A percentile compares a stretch with the other conserved stretches of the same genome.
Evolutionary conservation across 2,888 invertebrate genomes (phyloP).

Genomic region (Cataglyphis livida): DNA sequence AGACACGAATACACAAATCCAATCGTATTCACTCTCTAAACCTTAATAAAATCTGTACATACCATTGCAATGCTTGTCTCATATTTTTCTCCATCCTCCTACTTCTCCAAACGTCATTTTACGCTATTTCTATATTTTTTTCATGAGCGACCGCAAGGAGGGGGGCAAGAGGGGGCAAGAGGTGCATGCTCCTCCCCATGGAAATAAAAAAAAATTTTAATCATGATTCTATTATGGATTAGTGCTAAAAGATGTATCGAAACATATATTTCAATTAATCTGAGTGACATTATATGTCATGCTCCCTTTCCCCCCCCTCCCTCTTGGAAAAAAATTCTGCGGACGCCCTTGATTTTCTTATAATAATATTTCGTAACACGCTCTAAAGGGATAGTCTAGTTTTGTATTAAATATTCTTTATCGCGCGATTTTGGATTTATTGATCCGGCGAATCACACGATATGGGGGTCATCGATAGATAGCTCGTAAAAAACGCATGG

Average conservation of each 20-base stretch:
- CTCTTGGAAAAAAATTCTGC: no score
- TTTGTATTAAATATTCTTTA: neutral
- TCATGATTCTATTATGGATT: no score
- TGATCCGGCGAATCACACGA: neutral
- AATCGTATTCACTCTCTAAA: constrained; percentile 79
- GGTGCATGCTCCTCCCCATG: no score
- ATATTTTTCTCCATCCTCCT: constrained; percentile 9
- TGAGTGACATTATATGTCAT: no score
- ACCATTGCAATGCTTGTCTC: constrained; percentile 78
- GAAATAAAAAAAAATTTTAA: no score
- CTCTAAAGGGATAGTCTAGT: neutral
- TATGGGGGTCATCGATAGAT: neutral
- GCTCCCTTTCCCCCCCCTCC: no score
- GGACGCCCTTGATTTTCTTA: neutral
- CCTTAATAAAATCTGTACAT: constrained; percentile 84
- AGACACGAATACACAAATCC: constrained; percentile 71
- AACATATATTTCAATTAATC: no score
- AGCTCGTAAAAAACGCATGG: neutral
- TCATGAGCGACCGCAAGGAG: no score
- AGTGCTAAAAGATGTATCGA: no score
- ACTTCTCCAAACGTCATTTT: neutral
- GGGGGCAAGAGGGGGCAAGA: no score
- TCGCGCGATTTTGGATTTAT: neutral
- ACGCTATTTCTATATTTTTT: neutral
- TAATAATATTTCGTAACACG: neutral